A percentile compares a stretch with the other conserved stretches of the same genome.
phyloP scores from a whole-genome alignment of 2,888 invertebrate genomes.

The Amphipoea lucens region DNA sequence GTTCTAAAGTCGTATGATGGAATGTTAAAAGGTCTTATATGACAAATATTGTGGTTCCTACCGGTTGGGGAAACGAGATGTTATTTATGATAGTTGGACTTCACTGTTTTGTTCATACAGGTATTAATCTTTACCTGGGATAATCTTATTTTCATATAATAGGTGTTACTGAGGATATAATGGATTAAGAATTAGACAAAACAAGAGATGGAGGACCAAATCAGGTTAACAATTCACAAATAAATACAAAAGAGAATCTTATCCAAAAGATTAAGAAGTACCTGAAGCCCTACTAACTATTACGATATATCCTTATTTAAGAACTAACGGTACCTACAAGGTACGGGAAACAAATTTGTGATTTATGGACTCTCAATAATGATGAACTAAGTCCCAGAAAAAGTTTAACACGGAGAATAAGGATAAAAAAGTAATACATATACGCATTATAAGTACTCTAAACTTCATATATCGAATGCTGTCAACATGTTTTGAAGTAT shows the following conservation, averaged over 20 bases:
- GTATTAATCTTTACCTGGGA: neutral
- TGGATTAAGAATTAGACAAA: neutral
- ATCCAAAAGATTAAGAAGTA: neutral
- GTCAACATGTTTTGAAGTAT: conserved; percentile 68
- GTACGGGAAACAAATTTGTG: neutral
- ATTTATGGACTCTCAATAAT: neutral
- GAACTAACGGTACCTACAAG: neutral
- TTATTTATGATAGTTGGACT: conserved; percentile 36
- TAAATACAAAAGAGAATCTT: neutral
- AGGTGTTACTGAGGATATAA: neutral
- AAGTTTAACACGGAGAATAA: neutral
- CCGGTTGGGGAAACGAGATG: conserved; percentile 26
- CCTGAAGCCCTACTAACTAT: neutral
- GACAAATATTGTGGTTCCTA: conserved; percentile 50
- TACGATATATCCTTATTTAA: neutral
- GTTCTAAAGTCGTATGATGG: conserved; percentile 42
- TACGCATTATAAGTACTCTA: conserved; percentile 6
- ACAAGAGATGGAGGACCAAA: neutral
- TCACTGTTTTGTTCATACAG: neutral
- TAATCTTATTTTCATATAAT: conserved; percentile 1
- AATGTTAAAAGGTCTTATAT: conserved; percentile 42
- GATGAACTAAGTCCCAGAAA: conserved; percentile 6
- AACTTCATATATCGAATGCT: conserved; percentile 40
- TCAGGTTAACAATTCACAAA: neutral
- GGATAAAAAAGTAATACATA: neutral